Evolutionary conservation across 2,113 vertebrate genomes (phyloP).

Genomic region (mouse (Mus musculus)): GRCm39 chrX:128399501-128400000

Average conservation of each 20-base stretch:
- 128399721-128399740: background rate
- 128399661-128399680: slow-evolving; percentile 10
- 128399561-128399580: background rate
- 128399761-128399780: background rate
- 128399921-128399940: background rate
- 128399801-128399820: background rate
- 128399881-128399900: background rate
- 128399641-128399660: slow-evolving; percentile 57
- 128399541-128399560: background rate
- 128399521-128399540: background rate
- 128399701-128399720: slow-evolving; percentile 59
- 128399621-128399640: slow-evolving; percentile 54
- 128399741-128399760: background rate
- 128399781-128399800: background rate
- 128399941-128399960: slow-evolving; percentile 26
- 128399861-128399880: background rate
- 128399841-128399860: background rate
- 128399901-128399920: background rate
- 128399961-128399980: background rate
- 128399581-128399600: background rate
- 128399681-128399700: slow-evolving; percentile 26
- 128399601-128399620: background rate
- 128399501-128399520: no score
- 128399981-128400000: slow-evolving; percentile 1
- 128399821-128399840: background rate